Evolutionary conservation across 2,113 vertebrate genomes (phyloP).

Genomic region (Dendropsophus ebraccatus): DNA sequence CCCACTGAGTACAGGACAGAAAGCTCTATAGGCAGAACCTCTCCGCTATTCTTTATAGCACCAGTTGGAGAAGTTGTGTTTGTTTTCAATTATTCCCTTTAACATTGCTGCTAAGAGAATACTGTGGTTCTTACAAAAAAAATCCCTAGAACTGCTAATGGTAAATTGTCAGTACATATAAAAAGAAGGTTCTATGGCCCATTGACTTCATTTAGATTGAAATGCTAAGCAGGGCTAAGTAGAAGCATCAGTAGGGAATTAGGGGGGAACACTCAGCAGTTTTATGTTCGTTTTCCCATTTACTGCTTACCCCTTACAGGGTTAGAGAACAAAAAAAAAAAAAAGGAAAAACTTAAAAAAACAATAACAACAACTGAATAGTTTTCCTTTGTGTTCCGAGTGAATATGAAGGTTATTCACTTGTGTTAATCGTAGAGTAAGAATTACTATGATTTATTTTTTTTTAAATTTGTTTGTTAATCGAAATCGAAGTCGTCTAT

Average conservation of each 20-base stretch:
- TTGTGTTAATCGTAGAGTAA: neutral
- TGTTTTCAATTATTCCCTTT: constrained; percentile 41
- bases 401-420: constrained; percentile 51
- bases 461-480: neutral
- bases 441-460: neutral
- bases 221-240: constrained; percentile 73
- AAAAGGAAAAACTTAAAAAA: constrained; percentile 50
- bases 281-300: constrained; percentile 72
- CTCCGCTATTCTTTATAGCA: constrained; percentile 23
- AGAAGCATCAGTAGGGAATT: constrained; percentile 70
- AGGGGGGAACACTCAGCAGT: constrained; percentile 67
- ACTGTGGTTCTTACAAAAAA: constrained; percentile 63
- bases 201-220: constrained; percentile 75
- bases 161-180: constrained; percentile 69
- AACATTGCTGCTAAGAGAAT: constrained; percentile 57
- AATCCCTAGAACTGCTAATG: constrained; percentile 69
- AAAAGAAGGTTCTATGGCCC: constrained; percentile 70
- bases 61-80: constrained; percentile 40
- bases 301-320: constrained; percentile 72
- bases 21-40: constrained; percentile 6
- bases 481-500: too few relatives aligned
- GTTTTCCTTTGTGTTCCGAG: constrained; percentile 60
- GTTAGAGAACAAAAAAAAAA: constrained; percentile 62
- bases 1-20: neutral
- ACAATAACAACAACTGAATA: neutral